Evolutionary conservation across 2,113 vertebrate species (phyloP), one percentile per base, ranked within the genome.

Genomic region (Phoxinus phoxinus): DNA sequence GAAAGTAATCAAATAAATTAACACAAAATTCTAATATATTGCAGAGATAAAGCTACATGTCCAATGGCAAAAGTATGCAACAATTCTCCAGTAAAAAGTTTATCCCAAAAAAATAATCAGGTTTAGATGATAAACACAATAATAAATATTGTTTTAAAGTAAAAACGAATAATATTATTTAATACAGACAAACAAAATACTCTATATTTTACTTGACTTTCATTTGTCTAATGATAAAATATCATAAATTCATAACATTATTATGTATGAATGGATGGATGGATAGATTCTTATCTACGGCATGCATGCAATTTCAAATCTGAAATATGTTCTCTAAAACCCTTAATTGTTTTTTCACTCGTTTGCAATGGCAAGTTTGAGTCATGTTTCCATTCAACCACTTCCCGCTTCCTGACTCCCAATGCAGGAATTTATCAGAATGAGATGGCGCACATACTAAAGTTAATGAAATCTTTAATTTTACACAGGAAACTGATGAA

Each of bases 391-490:
- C 56, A 72, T 3, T 32, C 86, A 90, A 87, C 90, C 92, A 91
- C 90, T 91, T 92, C 91, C 90, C 73, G 72, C 89, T 84, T 87
- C 87, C 75, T 81, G 76, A 51, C 76, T 82, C 58, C 71, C 78
- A 61, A 73, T 63, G 74, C 76, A 58, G 83, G 86, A 88, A 92
- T 76, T 91, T 89, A 89, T 84, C 27, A 41, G 35, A 84, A 86
- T 65, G 77, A 88, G 81, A 90, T 86, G 85, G 82, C 91, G 76
- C 86, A 83, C 81, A 90, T 86, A 51, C 86, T 78, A 83, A 86
- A 88, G 86, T 90, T 90, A 90, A 93, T 90, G 86, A 89, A 87
- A 90, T 65, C 74, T 56, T 75, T 88, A 69, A 87, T 90, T 88
- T 78, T 37, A 86, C 79, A 65, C 35, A 3, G 41, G 56, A 85